Evolutionary conservation across 2,113 vertebrate genomes (phyloP).

Genomic region (cat (Felis catus)): DNA sequence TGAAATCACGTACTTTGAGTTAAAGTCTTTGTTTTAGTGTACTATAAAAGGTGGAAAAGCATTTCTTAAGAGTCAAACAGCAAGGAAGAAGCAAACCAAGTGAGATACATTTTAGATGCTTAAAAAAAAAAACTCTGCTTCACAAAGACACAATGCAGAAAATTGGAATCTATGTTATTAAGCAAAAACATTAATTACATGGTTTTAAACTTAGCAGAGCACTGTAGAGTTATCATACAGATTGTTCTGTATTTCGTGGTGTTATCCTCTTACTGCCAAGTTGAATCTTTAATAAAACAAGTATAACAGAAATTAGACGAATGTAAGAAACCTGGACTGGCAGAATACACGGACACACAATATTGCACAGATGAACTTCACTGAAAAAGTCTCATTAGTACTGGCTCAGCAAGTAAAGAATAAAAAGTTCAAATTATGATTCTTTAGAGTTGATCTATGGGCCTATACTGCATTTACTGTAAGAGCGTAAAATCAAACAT

Average conservation of each 20-base stretch:
- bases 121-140: neutral
- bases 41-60: constrained; percentile 48
- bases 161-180: constrained; percentile 60
- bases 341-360: neutral
- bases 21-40: constrained; percentile 54
- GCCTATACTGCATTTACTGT: neutral
- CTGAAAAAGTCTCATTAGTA: neutral
- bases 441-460: neutral
- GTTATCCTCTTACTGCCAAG: neutral
- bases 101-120: constrained; percentile 41
- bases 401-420: constrained; percentile 3
- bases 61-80: constrained; percentile 49
- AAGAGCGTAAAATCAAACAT: neutral
- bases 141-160: constrained; percentile 49
- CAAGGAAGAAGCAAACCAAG: constrained; percentile 41
- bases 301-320: neutral
- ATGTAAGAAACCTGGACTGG: neutral
- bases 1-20: constrained; percentile 68
- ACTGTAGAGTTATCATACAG: constrained; percentile 6
- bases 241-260: constrained; percentile 3
- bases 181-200: constrained; percentile 68
- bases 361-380: neutral
- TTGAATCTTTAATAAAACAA: constrained; percentile 44
- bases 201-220: constrained; percentile 50
- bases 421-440: neutral